phyloP scores from a whole-genome alignment of 1,140 invertebrate genomes.

The Calephelis nemesis region DNA sequence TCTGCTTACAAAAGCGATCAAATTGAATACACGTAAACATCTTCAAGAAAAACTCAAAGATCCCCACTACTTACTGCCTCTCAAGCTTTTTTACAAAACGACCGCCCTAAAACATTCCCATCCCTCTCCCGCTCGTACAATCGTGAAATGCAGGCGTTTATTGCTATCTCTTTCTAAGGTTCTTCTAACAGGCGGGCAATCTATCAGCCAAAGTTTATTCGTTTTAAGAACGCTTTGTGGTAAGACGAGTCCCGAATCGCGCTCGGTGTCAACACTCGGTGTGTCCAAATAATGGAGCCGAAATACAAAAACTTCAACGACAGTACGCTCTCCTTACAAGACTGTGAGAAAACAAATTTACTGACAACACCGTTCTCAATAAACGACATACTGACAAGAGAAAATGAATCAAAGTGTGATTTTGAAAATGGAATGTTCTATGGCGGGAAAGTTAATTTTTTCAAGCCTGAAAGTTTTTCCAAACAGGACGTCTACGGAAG shows the following conservation, averaged over 20 bases:
- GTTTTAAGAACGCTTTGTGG: slow-evolving; percentile 72
- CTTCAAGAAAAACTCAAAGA: slow-evolving; percentile 78
- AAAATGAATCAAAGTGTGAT: slow-evolving; percentile 63
- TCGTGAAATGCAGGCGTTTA: slow-evolving; percentile 17
- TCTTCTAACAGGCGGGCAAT: slow-evolving; percentile 68
- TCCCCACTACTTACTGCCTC: slow-evolving; percentile 76
- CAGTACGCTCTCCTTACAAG: slow-evolving; percentile 47
- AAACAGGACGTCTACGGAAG: slow-evolving; percentile 50
- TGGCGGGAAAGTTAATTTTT: slow-evolving; percentile 57
- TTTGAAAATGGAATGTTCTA: slow-evolving; percentile 68
- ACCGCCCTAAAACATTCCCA: slow-evolving; percentile 47
- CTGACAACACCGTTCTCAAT: slow-evolving; percentile 86
- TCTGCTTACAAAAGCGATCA: slow-evolving; percentile 60
- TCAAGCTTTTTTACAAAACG: slow-evolving; percentile 71
- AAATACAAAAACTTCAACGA: slow-evolving; percentile 63
- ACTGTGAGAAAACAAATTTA: slow-evolving; percentile 65
- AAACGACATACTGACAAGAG: slow-evolving; percentile 85
- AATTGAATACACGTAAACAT: slow-evolving; percentile 76
- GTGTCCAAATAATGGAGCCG: slow-evolving; percentile 67
- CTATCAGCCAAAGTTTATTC: slow-evolving; percentile 75
- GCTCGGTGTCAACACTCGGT: slow-evolving; percentile 47
- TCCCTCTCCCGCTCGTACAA: slow-evolving; percentile 39
- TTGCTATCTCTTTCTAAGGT: slow-evolving; percentile 57
- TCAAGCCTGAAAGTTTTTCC: slow-evolving; percentile 45
- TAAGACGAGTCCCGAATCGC: slow-evolving; percentile 52